Evolutionary conservation across 2,888 invertebrate species (phyloP).

Genomic region (Caenorhabditis uteleia): DNA sequence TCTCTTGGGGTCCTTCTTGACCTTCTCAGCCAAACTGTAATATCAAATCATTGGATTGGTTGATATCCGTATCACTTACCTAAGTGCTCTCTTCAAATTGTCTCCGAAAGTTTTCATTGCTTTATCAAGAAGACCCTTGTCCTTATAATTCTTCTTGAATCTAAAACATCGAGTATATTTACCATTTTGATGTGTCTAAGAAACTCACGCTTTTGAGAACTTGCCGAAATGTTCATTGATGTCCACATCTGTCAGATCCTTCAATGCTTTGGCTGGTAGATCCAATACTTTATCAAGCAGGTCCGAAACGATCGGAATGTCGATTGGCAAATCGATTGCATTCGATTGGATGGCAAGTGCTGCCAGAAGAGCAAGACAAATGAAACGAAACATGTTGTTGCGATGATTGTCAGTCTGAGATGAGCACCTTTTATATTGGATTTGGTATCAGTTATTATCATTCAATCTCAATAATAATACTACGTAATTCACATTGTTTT

Average conservation of each 20-base stretch:
- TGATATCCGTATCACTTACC: slow-evolving; percentile 1
- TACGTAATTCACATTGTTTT: no score
- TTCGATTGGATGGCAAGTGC: background rate
- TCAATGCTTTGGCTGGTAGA: background rate
- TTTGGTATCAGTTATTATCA: no score
- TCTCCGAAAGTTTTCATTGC: no score
- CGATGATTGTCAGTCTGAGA: background rate
- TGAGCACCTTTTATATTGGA: slow-evolving; percentile 24
- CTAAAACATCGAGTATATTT: background rate
- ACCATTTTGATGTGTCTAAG: background rate
- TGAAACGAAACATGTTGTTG: background rate
- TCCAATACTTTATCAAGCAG: no score
- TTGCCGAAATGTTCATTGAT: slow-evolving; percentile 2
- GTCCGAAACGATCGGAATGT: no score
- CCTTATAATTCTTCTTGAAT: no score
- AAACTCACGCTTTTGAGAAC: background rate
- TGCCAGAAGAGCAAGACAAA: background rate
- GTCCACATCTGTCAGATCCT: background rate
- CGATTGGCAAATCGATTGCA: no score
- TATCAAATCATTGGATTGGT: background rate
- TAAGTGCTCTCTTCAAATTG: no score
- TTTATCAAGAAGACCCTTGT: no score
- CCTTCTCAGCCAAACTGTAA: background rate
- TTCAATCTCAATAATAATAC: no score
- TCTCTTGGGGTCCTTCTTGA: background rate